Evolutionary conservation across 2,797 vertebrate genomes (phyloP), one percentile per base, ranked within the genome.

Genomic region (Hybognathus amarus): DNA sequence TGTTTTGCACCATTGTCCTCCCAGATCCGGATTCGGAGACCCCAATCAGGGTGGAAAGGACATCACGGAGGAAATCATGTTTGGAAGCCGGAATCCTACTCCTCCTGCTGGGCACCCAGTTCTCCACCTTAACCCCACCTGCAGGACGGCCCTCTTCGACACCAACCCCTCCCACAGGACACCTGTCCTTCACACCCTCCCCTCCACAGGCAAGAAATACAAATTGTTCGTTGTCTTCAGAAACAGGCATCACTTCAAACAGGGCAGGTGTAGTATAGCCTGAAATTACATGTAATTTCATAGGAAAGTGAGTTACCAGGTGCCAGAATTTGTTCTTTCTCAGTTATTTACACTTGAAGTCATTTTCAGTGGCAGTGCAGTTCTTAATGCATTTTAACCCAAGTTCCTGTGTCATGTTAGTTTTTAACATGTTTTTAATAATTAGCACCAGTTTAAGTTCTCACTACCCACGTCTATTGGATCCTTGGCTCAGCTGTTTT

Each of bases 1-100:
- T 52, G 45, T 87, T 92, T 88, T 87, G 88, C 84, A 77, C 80
- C 87, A 90, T 91, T 93, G 91, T 92, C 87, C 89, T 91, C 83
- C 0, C 89, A 99, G 98, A 99, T 99, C 94, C 96, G 98, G 89
- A 99, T 99, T 90, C 95, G 98, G 98, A 83, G 98, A 99, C 94
- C 98, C 98, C 80, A 99, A 97, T 93, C 98, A 99, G 92, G 98
- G 97, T 33, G 98, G 98, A 88, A 97, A 94, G 93, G 98, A 99
- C 88, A 98, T 99, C 93, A 99, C 98, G 1, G 98, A 99, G 89
- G 98, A 99, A 92, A 99, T 99, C 88, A 97, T 99, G 98, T 97
- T 97, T 12, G 95, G 91, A 11, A 90, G 89, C 68, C 74, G 94
- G 85, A 95, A 94, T 91, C 94, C 93, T 86, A 96, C 94, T 5